Evolutionary conservation across 2,113 vertebrate genomes (phyloP).

Genomic region (Lipophrys pholis): DNA sequence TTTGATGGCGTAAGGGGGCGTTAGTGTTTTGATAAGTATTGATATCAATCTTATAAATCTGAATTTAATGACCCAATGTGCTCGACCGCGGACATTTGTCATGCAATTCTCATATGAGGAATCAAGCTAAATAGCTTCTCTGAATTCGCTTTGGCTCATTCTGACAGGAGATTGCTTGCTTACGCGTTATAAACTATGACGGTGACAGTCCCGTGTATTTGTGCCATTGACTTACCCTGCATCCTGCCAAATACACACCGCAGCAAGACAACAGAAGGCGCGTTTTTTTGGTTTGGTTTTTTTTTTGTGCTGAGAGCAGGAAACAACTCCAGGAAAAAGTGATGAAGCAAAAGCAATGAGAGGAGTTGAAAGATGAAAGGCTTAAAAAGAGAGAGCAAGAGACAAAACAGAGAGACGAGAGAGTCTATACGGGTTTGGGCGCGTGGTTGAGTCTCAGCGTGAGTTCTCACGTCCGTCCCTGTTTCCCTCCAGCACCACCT

Average conservation of each 20-base stretch:
- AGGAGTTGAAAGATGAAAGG: neutral
- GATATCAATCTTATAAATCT: constrained; percentile 78
- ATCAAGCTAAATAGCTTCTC: constrained; percentile 58
- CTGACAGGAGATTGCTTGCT: constrained; percentile 28
- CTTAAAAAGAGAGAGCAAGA: neutral
- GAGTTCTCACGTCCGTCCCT: constrained; percentile 33
- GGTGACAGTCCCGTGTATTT: constrained; percentile 11
- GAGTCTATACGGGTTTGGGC: constrained; percentile 1
- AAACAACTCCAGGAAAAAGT: neutral
- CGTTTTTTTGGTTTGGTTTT: neutral
- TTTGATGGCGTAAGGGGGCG: constrained; percentile 52
- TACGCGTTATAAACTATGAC: constrained; percentile 20
- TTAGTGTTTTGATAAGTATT: constrained; percentile 77
- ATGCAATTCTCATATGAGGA: constrained; percentile 60
- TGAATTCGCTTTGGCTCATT: constrained; percentile 54
- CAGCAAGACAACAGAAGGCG: neutral
- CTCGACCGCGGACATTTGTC: constrained; percentile 61
- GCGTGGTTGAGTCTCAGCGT: constrained; percentile 30
- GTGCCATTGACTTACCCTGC: constrained; percentile 23
- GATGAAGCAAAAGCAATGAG: neutral
- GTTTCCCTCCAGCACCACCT: constrained; percentile 16
- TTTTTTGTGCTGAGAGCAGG: neutral
- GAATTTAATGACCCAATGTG: constrained; percentile 73
- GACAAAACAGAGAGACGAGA: constrained; percentile 5
- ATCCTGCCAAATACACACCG: neutral